These are phyloP conservation scores for Aquatica leii DNA, from an alignment of 2,888 invertebrate species.

Conservation along the genomic window DNA sequence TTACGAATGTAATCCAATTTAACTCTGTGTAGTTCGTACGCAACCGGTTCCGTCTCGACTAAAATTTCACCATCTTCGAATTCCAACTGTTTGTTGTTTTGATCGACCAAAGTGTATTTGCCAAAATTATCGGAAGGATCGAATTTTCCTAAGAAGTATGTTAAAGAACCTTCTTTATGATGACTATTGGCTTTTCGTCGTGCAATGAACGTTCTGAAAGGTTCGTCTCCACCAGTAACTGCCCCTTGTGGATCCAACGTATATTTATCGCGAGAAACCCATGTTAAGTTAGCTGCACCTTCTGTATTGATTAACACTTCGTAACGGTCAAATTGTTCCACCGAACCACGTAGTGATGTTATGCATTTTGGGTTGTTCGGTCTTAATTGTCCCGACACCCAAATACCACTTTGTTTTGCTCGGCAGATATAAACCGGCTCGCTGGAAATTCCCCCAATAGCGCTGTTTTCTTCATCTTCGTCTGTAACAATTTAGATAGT, in stretches of 20 bases:
- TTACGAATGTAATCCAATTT: slow-evolving; percentile 58
- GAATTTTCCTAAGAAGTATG: slow-evolving; percentile 76
- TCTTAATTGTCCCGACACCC: slow-evolving; percentile 75
- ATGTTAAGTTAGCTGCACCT: slow-evolving; percentile 76
- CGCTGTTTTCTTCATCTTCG: slow-evolving; percentile 53
- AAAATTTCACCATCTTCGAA: slow-evolving; percentile 77
- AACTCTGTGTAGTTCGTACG: slow-evolving; percentile 73
- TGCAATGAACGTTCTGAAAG: slow-evolving; percentile 53
- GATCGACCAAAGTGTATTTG: slow-evolving; percentile 73
- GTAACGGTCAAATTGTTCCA: slow-evolving; percentile 66
- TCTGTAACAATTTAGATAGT: slow-evolving; percentile 26
- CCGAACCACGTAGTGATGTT: slow-evolving; percentile 68
- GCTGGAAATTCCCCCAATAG: slow-evolving; percentile 49
- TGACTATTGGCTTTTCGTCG: slow-evolving; percentile 49
- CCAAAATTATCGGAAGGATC: slow-evolving; percentile 72
- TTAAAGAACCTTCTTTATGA: slow-evolving; percentile 54
- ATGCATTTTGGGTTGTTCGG: slow-evolving; percentile 68
- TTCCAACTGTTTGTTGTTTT: slow-evolving; percentile 66
- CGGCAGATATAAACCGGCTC: slow-evolving; percentile 76
- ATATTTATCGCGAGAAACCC: slow-evolving; percentile 80
- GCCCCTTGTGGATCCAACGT: slow-evolving; percentile 72
- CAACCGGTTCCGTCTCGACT: slow-evolving; percentile 80
- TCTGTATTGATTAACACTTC: slow-evolving; percentile 82
- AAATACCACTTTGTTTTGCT: slow-evolving; percentile 74
- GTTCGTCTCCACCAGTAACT: slow-evolving; percentile 66